Conservation (phyloP, 1,140 invertebrate species). For the Planococcus citri region DNA sequence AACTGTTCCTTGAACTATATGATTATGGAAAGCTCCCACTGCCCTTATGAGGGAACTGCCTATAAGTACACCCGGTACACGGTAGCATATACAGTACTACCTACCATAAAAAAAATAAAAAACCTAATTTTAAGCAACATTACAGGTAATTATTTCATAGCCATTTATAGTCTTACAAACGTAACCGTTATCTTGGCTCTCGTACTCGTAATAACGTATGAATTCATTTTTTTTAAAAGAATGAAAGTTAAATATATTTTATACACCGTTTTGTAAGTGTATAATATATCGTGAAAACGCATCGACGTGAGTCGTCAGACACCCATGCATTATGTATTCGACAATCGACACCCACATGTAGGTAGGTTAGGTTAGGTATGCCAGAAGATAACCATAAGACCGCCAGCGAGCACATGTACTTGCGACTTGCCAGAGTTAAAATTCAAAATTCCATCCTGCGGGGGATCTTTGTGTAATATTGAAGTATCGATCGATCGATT, state of each 20-base stretch:
- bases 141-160: not conserved
- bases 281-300: not conserved
- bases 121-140: not conserved
- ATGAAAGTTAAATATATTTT: not conserved
- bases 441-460: not conserved
- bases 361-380: too few relatives aligned
- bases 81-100: too few relatives aligned
- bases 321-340: not conserved
- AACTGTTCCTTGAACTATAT: constrained; percentile 7
- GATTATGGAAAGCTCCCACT: not conserved
- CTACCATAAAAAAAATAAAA: too few relatives aligned
- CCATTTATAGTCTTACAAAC: not conserved
- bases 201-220: not conserved
- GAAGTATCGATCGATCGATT: too few relatives aligned
- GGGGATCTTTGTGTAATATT: not conserved
- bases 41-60: not conserved
- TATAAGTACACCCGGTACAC: not conserved
- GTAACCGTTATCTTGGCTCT: not conserved
- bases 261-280: too few relatives aligned
- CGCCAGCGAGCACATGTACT: too few relatives aligned
- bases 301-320: not conserved
- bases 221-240: not conserved
- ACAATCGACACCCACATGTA: too few relatives aligned
- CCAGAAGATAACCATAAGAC: too few relatives aligned
- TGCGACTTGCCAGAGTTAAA: too few relatives aligned